Evolutionary conservation across 2,797 vertebrate genomes (phyloP).

Genomic region (Labeo calbasu): DNA sequence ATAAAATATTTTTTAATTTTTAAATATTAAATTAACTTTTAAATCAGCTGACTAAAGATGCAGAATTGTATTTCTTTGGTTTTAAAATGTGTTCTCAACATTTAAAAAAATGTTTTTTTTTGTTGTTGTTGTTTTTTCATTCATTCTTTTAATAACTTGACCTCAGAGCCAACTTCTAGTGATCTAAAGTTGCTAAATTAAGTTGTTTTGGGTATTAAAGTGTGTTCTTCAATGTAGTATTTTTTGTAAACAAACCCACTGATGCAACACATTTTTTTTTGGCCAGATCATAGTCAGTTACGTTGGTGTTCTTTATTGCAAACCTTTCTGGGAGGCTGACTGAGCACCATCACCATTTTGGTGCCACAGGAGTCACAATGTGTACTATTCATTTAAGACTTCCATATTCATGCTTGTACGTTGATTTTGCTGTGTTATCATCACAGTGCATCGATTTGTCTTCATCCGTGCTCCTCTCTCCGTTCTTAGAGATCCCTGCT

Average conservation of each 20-base stretch:
- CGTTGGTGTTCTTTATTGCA: not conserved
- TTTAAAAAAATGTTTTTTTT: too few species aligned
- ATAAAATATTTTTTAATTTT: not conserved
- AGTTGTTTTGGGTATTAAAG: not conserved
- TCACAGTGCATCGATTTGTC: conserved; percentile 49
- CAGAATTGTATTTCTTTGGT: not conserved
- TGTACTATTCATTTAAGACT: not conserved
- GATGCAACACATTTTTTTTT: not conserved
- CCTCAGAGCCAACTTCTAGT: not conserved
- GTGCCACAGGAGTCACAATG: not conserved
- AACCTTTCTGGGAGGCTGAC: not conserved
- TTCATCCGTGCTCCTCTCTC: conserved; percentile 35
- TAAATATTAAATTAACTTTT: not conserved
- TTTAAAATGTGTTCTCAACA: not conserved
- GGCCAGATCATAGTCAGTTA: not conserved
- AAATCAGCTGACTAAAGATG: not conserved
- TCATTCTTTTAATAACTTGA: not conserved
- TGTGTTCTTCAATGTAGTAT: not conserved
- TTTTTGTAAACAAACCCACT: not conserved
- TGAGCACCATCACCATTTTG: not conserved
- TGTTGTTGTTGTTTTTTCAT: too few species aligned
- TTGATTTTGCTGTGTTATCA: conserved; percentile 25
- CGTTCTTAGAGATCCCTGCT: conserved; percentile 24
- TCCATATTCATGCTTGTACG: not conserved
- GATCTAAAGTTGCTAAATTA: not conserved